Evolutionary conservation across 1,140 invertebrate species (phyloP).

Genomic region (Lepidurus arcticus): DNA sequence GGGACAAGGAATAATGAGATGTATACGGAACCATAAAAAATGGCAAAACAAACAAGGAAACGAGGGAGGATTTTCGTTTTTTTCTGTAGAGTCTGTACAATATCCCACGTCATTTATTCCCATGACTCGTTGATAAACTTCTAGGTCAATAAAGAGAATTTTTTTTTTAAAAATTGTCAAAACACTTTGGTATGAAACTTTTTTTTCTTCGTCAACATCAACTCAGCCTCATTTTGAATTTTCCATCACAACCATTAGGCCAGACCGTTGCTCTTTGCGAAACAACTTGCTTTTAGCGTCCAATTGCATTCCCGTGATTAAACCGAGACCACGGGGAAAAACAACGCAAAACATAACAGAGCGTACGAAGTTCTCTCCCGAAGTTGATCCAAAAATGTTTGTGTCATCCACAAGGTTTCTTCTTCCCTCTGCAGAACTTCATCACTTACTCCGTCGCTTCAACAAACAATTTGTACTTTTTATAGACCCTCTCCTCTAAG

Average conservation of each 20-base stretch:
- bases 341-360: neutral
- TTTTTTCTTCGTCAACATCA: neutral
- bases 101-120: neutral
- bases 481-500: neutral
- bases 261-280: neutral
- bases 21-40: neutral
- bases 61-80: neutral
- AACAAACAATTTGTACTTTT: constrained; percentile 22
- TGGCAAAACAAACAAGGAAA: neutral
- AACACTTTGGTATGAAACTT: constrained; percentile 22
- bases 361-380: neutral
- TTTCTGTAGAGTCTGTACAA: neutral
- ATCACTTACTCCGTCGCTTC: neutral
- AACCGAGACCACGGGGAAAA: neutral
- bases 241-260: constrained; percentile 21
- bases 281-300: neutral
- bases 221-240: constrained; percentile 22
- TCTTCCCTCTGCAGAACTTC: neutral
- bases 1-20: constrained; percentile 19
- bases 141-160: neutral
- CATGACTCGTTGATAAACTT: neutral
- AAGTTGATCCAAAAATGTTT: neutral
- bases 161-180: constrained; percentile 1
- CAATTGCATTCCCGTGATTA: neutral
- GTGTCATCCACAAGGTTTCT: neutral